A percentile compares a stretch with the other conserved stretches of the same genome.
phyloP scores from a whole-genome alignment of 1,140 invertebrate genomes.

The Asobara japonica region DNA sequence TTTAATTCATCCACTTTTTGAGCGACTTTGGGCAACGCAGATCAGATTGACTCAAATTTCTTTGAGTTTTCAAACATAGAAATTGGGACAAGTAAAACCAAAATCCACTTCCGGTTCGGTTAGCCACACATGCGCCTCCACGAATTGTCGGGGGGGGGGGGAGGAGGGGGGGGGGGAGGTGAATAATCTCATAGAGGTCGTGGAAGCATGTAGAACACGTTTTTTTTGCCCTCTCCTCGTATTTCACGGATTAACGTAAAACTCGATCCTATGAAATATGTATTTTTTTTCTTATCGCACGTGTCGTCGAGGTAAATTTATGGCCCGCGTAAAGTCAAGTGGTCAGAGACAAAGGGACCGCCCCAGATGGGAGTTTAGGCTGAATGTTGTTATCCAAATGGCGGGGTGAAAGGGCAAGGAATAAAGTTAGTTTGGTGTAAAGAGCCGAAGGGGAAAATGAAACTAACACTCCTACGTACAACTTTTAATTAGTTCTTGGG shows the following conservation, averaged over 20 bases:
- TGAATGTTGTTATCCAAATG: neutral
- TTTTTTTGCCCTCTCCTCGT: neutral
- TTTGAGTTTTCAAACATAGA: too few relatives aligned
- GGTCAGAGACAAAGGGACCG: slow-evolving; percentile 22
- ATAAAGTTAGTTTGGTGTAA: slow-evolving; percentile 11
- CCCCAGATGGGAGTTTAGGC: neutral
- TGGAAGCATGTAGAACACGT: neutral
- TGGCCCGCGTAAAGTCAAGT: neutral
- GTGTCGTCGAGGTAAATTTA: slow-evolving; percentile 13
- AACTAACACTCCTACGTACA: slow-evolving; percentile 11
- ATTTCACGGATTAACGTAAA: slow-evolving; percentile 23
- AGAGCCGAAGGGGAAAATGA: neutral
- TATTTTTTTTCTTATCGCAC: slow-evolving; percentile 24
- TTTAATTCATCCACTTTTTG: too few relatives aligned
- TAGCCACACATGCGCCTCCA: too few relatives aligned
- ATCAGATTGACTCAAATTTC: too few relatives aligned
- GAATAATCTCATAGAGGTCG: neutral
- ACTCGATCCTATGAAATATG: slow-evolving; percentile 29
- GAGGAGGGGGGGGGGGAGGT: too few relatives aligned
- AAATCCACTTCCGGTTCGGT: too few relatives aligned
- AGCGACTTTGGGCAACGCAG: too few relatives aligned
- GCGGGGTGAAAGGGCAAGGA: neutral
- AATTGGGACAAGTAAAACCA: too few relatives aligned
- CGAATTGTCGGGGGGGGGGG: too few relatives aligned
- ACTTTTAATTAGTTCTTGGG: slow-evolving; percentile 33